These are phyloP conservation scores for Catocala sponsa DNA, from an alignment of 2,888 invertebrate species.

Conservation along the genomic window DNA sequence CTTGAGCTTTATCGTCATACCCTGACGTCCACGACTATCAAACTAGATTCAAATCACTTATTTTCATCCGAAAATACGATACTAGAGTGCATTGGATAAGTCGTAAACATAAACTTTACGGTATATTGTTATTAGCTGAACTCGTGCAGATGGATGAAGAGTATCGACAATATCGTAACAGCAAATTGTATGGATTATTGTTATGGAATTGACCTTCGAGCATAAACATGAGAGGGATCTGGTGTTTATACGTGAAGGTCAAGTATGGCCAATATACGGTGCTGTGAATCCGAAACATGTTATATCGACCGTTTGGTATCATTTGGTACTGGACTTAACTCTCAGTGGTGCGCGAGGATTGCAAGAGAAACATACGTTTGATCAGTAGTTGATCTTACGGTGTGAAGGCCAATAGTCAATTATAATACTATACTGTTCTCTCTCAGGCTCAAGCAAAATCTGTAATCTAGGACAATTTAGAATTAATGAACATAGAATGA, in stretches of 20 bases:
- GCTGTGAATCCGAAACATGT: not conserved
- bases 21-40: too few relatives aligned
- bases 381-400: too few relatives aligned
- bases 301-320: not conserved
- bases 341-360: too few relatives aligned
- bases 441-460: too few relatives aligned
- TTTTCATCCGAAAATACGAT: not conserved
- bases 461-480: too few relatives aligned
- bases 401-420: too few relatives aligned
- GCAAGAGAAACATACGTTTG: too few relatives aligned
- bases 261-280: not conserved
- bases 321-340: not conserved
- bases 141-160: conserved; percentile 1
- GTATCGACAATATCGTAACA: not conserved
- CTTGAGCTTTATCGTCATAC: too few relatives aligned
- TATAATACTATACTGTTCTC: too few relatives aligned
- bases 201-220: not conserved
- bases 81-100: not conserved
- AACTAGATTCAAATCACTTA: not conserved
- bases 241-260: not conserved
- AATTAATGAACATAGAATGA: too few relatives aligned
- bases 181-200: conserved; percentile 19
- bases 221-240: conserved; percentile 3
- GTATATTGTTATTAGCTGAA: conserved; percentile 7
- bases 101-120: conserved; percentile 2